A percentile compares a stretch with the other conserved stretches of the same genome.
Conservation (phyloP, 23 tunicate species). For the Halocynthia aurantium region DNA sequence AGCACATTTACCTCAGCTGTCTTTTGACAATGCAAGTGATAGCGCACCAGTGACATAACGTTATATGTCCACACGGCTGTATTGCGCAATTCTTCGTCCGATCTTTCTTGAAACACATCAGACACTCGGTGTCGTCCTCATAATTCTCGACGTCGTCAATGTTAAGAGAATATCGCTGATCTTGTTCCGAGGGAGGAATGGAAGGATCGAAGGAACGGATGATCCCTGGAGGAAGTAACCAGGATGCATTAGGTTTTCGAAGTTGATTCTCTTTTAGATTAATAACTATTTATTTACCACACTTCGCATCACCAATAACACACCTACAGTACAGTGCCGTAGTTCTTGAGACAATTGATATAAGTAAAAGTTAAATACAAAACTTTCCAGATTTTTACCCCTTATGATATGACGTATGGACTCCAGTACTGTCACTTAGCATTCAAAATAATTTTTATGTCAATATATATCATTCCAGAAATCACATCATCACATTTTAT, state of each 20-base stretch:
- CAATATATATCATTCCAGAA: too few species aligned
- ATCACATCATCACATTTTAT: too few species aligned
- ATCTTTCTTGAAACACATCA: slow-evolving; percentile 79
- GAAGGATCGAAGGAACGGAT: slow-evolving; percentile 39
- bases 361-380: too few species aligned
- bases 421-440: too few species aligned
- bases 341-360: too few species aligned
- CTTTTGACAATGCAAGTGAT: slow-evolving; percentile 80
- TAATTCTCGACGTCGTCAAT: slow-evolving; percentile 39
- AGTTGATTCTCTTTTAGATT: not conserved
- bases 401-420: too few species aligned
- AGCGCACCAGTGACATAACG: slow-evolving; percentile 85
- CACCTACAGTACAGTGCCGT: too few species aligned
- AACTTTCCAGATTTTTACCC: too few species aligned
- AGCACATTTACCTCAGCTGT: slow-evolving; percentile 42
- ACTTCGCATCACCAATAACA: not conserved
- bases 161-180: slow-evolving; percentile 24
- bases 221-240: slow-evolving; percentile 29
- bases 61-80: slow-evolving; percentile 82
- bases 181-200: slow-evolving; percentile 5
- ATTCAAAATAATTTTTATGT: too few species aligned
- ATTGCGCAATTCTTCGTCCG: slow-evolving; percentile 57
- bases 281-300: not conserved
- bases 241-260: too few species aligned
- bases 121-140: slow-evolving; percentile 61